Conservation (phyloP, 2,113 vertebrate species). For the Zingel zingel region DNA sequence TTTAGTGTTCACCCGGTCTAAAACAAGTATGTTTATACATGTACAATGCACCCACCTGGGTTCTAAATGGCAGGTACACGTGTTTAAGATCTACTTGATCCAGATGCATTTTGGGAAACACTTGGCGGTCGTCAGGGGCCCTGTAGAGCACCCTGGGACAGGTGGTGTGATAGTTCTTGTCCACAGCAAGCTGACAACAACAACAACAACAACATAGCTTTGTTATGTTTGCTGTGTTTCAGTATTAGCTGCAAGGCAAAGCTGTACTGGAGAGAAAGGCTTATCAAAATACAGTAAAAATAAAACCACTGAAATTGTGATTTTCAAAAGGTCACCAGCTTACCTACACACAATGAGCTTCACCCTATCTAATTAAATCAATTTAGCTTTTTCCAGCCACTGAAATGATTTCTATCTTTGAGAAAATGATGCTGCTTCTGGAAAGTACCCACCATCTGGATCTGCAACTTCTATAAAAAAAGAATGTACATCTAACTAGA, state of each 20-base stretch:
- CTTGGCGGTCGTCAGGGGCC: conserved; percentile 84
- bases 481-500: background rate
- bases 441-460: background rate
- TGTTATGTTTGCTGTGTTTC: background rate
- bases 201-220: background rate
- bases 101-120: conserved; percentile 89
- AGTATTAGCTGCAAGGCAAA: background rate
- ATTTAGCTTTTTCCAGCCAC: no score
- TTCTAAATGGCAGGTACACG: conserved; percentile 88
- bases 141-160: conserved; percentile 90
- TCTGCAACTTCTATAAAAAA: background rate
- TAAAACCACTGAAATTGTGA: no score
- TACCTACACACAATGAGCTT: no score
- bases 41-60: conserved; percentile 81
- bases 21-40: background rate
- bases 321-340: no score
- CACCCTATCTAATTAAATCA: no score
- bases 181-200: conserved; percentile 88
- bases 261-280: background rate
- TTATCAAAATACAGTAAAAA: background rate
- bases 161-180: conserved; percentile 81
- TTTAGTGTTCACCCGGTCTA: background rate
- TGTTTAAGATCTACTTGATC: conserved; percentile 86
- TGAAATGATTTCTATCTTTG: background rate
- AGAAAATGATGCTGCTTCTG: background rate